These are phyloP conservation scores for Grus americana DNA, from an alignment of 2,113 vertebrate species.

Conservation along the genomic window DNA sequence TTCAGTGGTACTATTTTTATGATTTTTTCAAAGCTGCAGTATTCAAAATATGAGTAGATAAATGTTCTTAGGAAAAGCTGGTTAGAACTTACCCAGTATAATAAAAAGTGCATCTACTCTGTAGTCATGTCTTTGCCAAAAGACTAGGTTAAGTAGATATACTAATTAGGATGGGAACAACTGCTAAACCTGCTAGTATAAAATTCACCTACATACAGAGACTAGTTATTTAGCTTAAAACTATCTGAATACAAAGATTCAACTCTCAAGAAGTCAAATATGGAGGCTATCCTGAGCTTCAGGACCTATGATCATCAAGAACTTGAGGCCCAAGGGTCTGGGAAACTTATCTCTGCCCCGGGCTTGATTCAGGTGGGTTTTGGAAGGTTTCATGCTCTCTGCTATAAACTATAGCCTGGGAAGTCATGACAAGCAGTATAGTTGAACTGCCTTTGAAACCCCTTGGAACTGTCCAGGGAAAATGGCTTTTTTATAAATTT, in stretches of 20 bases:
- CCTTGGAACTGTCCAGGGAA: background rate
- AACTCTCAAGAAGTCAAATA: background rate
- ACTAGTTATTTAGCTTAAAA: background rate
- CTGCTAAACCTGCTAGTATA: background rate
- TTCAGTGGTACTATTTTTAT: background rate
- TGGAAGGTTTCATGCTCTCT: background rate
- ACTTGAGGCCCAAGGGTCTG: background rate
- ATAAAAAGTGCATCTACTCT: background rate
- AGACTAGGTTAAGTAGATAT: background rate
- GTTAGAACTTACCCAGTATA: background rate
- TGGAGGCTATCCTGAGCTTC: background rate
- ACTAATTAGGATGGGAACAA: background rate
- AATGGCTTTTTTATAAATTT: background rate
- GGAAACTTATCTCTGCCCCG: background rate
- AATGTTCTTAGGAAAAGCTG: background rate
- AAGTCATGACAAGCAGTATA: background rate
- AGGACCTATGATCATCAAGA: background rate
- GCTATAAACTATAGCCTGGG: background rate
- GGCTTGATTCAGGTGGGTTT: background rate
- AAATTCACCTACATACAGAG: background rate
- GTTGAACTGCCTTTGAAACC: background rate
- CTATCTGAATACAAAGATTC: background rate
- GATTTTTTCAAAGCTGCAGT: background rate
- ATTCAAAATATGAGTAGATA: background rate
- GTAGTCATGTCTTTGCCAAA: background rate